Conservation (phyloP, 1,140 invertebrate genomes). For the Bombus huntii region DNA sequence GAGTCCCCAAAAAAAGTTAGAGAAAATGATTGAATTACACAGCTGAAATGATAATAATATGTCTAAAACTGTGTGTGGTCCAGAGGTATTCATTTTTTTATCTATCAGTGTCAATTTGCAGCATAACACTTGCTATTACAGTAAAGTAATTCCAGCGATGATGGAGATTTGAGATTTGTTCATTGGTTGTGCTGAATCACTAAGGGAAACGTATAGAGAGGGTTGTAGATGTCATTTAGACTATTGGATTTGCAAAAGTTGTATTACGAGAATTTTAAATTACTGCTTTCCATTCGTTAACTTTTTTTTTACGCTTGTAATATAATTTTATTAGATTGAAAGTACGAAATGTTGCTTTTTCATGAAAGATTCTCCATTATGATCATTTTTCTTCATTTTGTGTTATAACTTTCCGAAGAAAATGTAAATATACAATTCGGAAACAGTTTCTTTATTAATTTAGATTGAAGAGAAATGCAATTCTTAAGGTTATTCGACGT, state of each 20-base stretch:
- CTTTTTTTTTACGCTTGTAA: background rate
- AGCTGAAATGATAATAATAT: background rate
- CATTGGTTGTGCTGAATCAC: constrained; percentile 10
- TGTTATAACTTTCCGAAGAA: background rate
- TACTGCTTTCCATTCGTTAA: constrained; percentile 4
- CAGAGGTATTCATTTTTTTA: background rate
- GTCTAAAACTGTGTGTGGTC: constrained; percentile 2
- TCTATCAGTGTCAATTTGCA: constrained; percentile 5
- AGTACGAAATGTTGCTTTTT: background rate
- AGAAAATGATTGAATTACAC: background rate
- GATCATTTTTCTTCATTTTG: background rate
- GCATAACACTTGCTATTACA: background rate
- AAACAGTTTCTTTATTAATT: background rate
- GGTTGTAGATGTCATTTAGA: background rate
- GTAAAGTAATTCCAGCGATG: constrained; percentile 10
- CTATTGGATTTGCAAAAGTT: background rate
- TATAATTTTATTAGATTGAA: constrained; percentile 14
- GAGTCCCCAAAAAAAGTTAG: background rate
- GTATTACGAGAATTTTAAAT: background rate
- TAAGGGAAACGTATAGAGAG: background rate
- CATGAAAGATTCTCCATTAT: background rate
- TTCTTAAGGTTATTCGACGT: background rate
- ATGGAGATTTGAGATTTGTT: constrained; percentile 17
- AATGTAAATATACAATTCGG: background rate
- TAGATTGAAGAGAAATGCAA: background rate